Conservation (phyloP, 2,113 vertebrate genomes). For the Cyrtonyx montezumae region DNA sequence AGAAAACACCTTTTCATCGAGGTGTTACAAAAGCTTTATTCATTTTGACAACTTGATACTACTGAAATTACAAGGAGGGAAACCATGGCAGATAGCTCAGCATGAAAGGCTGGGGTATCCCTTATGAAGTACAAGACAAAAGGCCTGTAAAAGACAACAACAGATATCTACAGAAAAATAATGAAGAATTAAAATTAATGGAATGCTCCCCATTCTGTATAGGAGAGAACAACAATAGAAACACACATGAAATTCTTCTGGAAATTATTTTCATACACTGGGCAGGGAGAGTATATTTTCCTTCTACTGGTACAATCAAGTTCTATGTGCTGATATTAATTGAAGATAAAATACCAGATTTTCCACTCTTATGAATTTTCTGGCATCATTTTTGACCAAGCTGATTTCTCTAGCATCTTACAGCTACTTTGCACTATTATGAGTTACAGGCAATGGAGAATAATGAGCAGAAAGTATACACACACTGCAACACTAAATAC, state of each 20-base stretch:
- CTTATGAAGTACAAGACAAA: neutral
- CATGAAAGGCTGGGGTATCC: neutral
- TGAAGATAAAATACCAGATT: neutral
- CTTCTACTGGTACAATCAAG: neutral
- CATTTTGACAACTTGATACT: constrained; percentile 23
- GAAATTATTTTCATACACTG: neutral
- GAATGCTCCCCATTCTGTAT: neutral
- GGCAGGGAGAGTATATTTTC: neutral
- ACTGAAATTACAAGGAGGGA: neutral
- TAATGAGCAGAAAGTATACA: accelerated
- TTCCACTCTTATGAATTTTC: neutral
- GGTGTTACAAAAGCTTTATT: constrained; percentile 14
- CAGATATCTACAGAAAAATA: neutral
- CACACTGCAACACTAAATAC: neutral
- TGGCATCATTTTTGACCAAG: neutral
- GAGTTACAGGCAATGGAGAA: neutral
- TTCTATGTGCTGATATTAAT: neutral
- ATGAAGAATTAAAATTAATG: constrained; percentile 1
- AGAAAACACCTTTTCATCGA: neutral
- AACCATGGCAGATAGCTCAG: neutral
- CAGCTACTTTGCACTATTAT: neutral
- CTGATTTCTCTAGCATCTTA: neutral
- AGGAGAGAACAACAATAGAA: neutral
- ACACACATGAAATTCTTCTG: too few species aligned
- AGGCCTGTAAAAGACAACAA: neutral